Evolutionary conservation across 2,888 invertebrate genomes (phyloP).

Genomic region (Torymus auratus): DNA sequence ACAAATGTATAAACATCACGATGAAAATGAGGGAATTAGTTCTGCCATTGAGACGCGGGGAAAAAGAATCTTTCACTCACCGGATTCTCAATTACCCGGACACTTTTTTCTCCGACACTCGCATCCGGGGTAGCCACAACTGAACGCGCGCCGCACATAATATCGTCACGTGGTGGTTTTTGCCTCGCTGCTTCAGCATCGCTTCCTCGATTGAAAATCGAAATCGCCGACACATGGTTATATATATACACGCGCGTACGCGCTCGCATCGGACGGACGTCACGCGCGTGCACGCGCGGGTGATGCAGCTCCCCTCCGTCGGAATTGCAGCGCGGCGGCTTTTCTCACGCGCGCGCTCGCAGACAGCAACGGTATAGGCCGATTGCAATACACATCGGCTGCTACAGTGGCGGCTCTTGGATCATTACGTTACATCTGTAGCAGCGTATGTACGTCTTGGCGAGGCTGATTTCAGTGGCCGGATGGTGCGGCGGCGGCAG

Average conservation of each 20-base stretch:
- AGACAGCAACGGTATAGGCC: conserved; percentile 35
- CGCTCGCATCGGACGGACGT: conserved; percentile 58
- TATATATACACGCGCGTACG: too few relatives aligned
- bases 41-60: too few relatives aligned
- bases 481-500: too few relatives aligned
- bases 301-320: background rate
- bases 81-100: background rate
- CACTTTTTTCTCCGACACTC: background rate
- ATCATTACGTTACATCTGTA: conserved; percentile 45
- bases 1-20: too few relatives aligned
- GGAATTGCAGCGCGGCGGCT: conserved; percentile 42
- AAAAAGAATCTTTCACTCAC: background rate
- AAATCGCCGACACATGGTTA: conserved; percentile 55
- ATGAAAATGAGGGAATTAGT: too few relatives aligned
- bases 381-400: conserved; percentile 28
- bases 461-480: conserved; percentile 20
- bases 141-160: background rate
- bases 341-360: conserved; percentile 43
- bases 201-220: conserved; percentile 54
- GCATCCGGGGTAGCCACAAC: background rate
- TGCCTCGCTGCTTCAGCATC: conserved; percentile 7
- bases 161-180: conserved; percentile 27
- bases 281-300: conserved; percentile 42
- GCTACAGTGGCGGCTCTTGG: background rate
- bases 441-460: conserved; percentile 12